Evolutionary conservation across 1,140 invertebrate genomes (phyloP).

Genomic region (Bilobella aurantiaca): DNA sequence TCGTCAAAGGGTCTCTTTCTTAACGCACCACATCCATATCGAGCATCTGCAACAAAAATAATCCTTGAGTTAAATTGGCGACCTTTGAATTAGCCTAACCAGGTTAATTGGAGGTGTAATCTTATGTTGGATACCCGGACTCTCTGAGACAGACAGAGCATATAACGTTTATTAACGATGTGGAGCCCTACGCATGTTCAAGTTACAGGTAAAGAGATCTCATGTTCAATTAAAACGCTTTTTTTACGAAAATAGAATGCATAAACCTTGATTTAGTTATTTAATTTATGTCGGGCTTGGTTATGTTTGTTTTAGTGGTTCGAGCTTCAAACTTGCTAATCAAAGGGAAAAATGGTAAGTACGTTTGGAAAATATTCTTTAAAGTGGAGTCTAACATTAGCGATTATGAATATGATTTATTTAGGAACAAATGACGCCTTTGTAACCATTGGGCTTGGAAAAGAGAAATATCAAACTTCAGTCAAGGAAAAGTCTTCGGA

Average conservation of each 20-base stretch:
- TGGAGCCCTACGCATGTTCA: constrained; percentile 76
- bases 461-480: constrained; percentile 92
- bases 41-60: too few relatives aligned
- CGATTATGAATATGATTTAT: not conserved
- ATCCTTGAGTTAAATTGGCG: too few relatives aligned
- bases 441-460: constrained; percentile 84
- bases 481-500: constrained; percentile 75
- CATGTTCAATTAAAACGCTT: constrained; percentile 8
- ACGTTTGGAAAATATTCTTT: constrained; percentile 1
- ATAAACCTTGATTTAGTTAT: too few relatives aligned
- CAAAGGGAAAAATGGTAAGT: constrained; percentile 73
- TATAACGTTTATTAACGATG: constrained; percentile 45
- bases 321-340: constrained; percentile 57
- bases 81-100: too few relatives aligned
- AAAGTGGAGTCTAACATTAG: not conserved
- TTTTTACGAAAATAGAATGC: too few relatives aligned
- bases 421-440: constrained; percentile 81
- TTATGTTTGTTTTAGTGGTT: constrained; percentile 51
- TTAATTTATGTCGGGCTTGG: constrained; percentile 16
- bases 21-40: too few relatives aligned
- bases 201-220: constrained; percentile 53
- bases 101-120: too few relatives aligned
- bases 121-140: too few relatives aligned
- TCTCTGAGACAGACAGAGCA: too few relatives aligned
- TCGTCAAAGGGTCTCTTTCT: too few relatives aligned